phyloP scores from a whole-genome alignment of 2,888 invertebrate species.

The Drosophila mercatorum region DNA sequence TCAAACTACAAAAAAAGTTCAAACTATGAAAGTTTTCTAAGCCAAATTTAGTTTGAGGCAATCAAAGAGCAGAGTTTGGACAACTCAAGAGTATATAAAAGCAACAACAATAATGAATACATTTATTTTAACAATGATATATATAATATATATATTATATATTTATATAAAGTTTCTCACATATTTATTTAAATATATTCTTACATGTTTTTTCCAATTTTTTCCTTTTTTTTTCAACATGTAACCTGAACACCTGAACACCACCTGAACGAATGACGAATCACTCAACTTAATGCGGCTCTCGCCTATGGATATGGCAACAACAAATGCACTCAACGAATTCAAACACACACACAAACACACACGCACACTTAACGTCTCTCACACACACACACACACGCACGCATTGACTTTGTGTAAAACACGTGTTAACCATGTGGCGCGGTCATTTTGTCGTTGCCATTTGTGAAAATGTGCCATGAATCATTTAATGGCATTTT shows the following conservation, averaged over 20 bases:
- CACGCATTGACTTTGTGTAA: conserved; percentile 44
- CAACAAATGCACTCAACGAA: conserved; percentile 51
- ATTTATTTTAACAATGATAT: not conserved
- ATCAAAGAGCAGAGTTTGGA: not conserved
- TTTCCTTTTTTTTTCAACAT: conserved; percentile 10
- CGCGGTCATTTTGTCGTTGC: conserved; percentile 64
- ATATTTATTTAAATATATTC: conserved; percentile 19
- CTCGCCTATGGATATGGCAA: conserved; percentile 35
- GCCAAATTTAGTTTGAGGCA: not conserved
- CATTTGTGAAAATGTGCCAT: conserved; percentile 68
- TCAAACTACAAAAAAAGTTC: too few relatives aligned
- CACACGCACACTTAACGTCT: conserved; percentile 12
- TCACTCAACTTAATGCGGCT: conserved; percentile 43
- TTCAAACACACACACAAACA: conserved; percentile 11
- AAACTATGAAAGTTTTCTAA: not conserved
- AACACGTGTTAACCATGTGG: conserved; percentile 74
- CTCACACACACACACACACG: conserved; percentile 20
- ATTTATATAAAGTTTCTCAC: not conserved
- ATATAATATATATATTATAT: not conserved
- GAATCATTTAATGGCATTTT: conserved; percentile 69
- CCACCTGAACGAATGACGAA: conserved; percentile 36
- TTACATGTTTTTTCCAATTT: conserved; percentile 24
- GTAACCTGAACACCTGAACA: conserved; percentile 43
- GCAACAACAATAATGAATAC: not conserved
- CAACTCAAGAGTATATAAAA: not conserved